Evolutionary conservation across 1,140 invertebrate species (phyloP).

Genomic region (Plectrocnemia conspersa): DNA sequence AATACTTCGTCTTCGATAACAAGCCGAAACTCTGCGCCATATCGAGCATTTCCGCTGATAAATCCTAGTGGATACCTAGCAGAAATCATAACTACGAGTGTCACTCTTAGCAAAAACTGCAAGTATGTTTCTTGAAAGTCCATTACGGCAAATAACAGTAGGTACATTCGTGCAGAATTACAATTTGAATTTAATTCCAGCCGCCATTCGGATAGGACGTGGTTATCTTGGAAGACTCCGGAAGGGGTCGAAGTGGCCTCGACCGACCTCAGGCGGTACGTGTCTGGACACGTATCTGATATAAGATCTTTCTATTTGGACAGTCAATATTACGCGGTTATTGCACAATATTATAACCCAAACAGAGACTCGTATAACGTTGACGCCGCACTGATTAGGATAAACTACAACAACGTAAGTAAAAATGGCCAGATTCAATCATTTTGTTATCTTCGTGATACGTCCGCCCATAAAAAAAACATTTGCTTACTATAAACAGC

Average conservation of each 20-base stretch:
- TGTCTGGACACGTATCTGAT: constrained; percentile 25
- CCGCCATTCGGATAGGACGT: constrained; percentile 15
- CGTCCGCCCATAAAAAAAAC: not conserved
- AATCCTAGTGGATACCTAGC: constrained; percentile 13
- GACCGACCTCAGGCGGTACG: constrained; percentile 13
- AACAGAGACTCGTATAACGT: constrained; percentile 22
- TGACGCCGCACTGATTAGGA: constrained; percentile 14
- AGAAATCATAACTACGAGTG: constrained; percentile 21
- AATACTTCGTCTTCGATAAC: constrained; percentile 22
- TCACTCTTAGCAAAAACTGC: constrained; percentile 16
- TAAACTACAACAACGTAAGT: constrained; percentile 23
- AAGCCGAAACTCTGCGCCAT: constrained; percentile 3
- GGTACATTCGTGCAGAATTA: no score
- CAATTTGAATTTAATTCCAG: no score
- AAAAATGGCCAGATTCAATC: not conserved
- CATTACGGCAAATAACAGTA: no score
- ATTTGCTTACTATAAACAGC: no score
- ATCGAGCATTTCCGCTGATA: constrained; percentile 18
- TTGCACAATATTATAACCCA: constrained; percentile 25
- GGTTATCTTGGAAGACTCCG: constrained; percentile 23
- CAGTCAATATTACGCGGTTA: constrained; percentile 22
- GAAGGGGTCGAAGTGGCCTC: not conserved
- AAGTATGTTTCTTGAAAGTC: constrained; percentile 10
- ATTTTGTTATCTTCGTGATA: not conserved
- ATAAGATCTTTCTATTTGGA: constrained; percentile 23